Conservation (phyloP, 2,797 vertebrate genomes). For the Leucoraja ocellata region DNA sequence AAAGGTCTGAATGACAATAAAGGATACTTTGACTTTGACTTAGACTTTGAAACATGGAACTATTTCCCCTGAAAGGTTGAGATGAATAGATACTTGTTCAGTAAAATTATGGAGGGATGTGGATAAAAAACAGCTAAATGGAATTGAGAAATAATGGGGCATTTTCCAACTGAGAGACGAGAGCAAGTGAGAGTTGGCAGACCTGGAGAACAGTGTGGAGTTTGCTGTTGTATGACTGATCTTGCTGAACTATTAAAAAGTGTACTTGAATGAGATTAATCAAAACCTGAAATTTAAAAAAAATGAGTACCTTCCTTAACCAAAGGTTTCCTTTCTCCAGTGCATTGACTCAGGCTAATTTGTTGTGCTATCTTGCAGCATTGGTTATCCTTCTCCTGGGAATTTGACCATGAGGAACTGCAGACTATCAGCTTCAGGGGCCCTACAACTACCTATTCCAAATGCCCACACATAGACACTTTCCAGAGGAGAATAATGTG, state of each 20-base stretch:
- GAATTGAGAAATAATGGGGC: neutral
- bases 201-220: neutral
- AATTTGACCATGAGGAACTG: neutral
- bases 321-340: neutral
- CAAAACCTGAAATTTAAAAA: neutral
- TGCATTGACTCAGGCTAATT: neutral
- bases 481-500: neutral
- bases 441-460: neutral
- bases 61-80: neutral
- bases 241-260: neutral
- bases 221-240: neutral
- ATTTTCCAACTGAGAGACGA: neutral
- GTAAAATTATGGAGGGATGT: neutral
- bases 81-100: neutral
- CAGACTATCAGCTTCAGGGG: neutral
- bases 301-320: neutral
- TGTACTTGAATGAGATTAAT: neutral
- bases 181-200: neutral
- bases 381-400: neutral
- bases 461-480: neutral
- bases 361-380: neutral
- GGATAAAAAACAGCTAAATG: neutral
- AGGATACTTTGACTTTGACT: too few relatives aligned
- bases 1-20: too few relatives aligned
- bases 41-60: too few relatives aligned